Evolutionary conservation across 2,113 vertebrate genomes (phyloP), one percentile per base, ranked within the genome.

Genomic region (Ailurus styani): DNA sequence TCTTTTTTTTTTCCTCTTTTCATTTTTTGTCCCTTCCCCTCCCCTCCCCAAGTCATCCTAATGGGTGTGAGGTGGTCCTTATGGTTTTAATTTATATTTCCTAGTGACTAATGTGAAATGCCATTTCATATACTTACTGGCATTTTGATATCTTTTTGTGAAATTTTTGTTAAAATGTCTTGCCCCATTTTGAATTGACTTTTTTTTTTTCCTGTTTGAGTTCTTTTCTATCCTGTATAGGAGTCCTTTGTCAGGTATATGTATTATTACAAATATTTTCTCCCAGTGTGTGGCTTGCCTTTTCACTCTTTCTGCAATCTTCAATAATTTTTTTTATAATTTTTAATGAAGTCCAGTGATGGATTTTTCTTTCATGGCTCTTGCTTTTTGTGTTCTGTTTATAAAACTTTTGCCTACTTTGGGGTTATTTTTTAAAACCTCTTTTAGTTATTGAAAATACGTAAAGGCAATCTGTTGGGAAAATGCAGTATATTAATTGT

Each of bases 381-480:
- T 72, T 89, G n/a, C 47, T 85, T 88, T 97, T 81, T 96, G 12
- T 79, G 31, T 79, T 96, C 81, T 87, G 34, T 62, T 57, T 90
- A 83, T 81, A 42, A 96, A 84, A 75, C 96, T 5, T 96, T 70
- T 31, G 18, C 31, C 20, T 64, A 82, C 60, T 52, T 97, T 54
- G 25, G 72, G n/a, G 40, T 77, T 92, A 55, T 79, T 83, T 94
- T 78, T 31, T 21, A 57, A 87, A 96, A 31, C 8, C 5, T 77
- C 52, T 77, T 96, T 70, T 89, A 95, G 42, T 98, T 92, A 89
- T 8, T 60, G 25, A 96, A 92, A 83, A 78, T 42, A 40, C 34
- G 66, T 84, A 72, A 83, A 95, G 37, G 60, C 64, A 93, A 47
- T 82, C 78, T 86, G 40, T 96, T 96, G 95, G 42, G 68, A 40